A percentile compares a stretch with the other conserved stretches of the same genome.
phyloP scores from a whole-genome alignment of 2,113 vertebrate species.

The Oreochromis niloticus region DNA sequence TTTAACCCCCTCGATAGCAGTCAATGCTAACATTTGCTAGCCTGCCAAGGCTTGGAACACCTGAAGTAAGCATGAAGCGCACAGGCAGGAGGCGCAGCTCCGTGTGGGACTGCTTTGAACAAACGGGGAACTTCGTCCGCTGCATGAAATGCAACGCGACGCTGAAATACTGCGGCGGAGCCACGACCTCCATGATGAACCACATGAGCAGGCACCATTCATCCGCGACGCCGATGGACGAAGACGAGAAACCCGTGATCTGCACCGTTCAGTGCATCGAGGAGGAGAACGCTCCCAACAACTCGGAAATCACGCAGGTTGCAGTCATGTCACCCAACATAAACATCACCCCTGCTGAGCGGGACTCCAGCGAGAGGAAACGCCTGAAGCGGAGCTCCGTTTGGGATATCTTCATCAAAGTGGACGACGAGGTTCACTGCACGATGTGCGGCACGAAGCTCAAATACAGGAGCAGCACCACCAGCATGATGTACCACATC shows the following conservation, averaged over 20 bases:
- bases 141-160: conserved; percentile 43
- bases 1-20: neutral
- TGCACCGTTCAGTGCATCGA: conserved; percentile 11
- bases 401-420: conserved; percentile 53
- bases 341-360: neutral
- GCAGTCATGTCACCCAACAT: neutral
- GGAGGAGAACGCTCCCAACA: neutral
- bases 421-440: conserved; percentile 54
- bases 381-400: conserved; percentile 46
- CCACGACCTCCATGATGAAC: conserved; percentile 54
- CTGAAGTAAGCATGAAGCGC: conserved; percentile 21
- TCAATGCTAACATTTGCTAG: neutral
- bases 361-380: conserved; percentile 23
- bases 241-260: conserved; percentile 33
- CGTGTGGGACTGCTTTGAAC: conserved; percentile 54
- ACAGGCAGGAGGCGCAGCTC: conserved; percentile 41
- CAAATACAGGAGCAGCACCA: conserved; percentile 59
- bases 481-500: conserved; percentile 64
- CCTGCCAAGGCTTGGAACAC: neutral
- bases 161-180: conserved; percentile 51
- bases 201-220: conserved; percentile 36
- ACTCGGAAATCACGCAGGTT: neutral
- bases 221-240: neutral
- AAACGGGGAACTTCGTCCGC: conserved; percentile 33
- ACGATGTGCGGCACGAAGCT: conserved; percentile 45